Evolutionary conservation across 2,797 vertebrate species (phyloP), one percentile per base, ranked within the genome.

Genomic region (Enteromius mattozi): DNA sequence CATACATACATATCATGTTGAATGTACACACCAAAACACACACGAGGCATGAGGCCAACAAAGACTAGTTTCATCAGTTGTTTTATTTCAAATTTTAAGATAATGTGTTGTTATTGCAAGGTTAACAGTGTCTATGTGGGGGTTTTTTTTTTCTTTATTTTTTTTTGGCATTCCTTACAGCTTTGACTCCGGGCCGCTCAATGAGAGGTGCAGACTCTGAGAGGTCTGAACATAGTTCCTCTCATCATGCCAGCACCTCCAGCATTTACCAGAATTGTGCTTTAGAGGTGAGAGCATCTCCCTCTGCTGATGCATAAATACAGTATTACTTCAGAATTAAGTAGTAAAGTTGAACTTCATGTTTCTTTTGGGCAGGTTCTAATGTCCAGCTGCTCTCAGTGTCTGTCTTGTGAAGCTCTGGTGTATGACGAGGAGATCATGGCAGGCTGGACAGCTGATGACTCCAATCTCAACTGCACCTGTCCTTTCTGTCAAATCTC

Each of bases 381-480:
- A 90, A 99, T 99, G 96, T 99, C 98, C 86, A 99, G 98, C 88
- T 99, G 98, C 91, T 99, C 98, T 69, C 97, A 97, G 70, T 99
- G 98, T 86, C 96, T 91, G 89, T 93, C 92, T 14, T 99, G 98
- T 91, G 95, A 95, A 88, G 96, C 95, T 47, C 92, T 99, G 91
- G 97, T 99, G 87, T 99, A 99, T 78, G 98, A 99, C 81, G 98
- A 99, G 93, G 97, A 99, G 94, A 98, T 99, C 85, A 99, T 99
- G 98, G 97, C 97, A 30, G 98, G 98, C 40, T 99, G 98, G 98
- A 97, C 96, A 0, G 97, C 98, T 9, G 96, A 99, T 24, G 98
- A 99, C 91, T 99, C 98, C 81, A 99, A 99, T 90, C 94, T 99
- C 79, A 99, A 99, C 86, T 97, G 97, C 85, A 96, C 94, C 30